Evolutionary conservation across 1,140 invertebrate genomes (phyloP), one percentile per base, ranked within the genome.

Genomic region (Anagrus nilaparvatae): DNA sequence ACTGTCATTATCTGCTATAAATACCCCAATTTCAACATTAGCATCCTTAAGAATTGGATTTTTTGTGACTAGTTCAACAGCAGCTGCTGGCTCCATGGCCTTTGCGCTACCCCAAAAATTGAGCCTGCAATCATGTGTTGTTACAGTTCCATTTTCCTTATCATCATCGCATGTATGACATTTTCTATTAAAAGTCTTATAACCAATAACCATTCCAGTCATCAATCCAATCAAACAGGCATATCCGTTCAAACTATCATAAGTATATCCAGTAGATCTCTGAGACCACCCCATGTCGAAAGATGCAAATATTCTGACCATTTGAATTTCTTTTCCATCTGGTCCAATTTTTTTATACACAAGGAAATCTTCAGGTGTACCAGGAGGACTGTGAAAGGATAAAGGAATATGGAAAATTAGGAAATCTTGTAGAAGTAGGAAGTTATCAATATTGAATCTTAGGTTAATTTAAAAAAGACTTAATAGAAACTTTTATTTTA

Each of bases 51-150:
- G 18, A 39, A 31, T 24, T 7, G 23, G 21, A 14, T 39, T 46
- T 12, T 34, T 24, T 18, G 17, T 47, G 1, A 42, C 34, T 17
- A 47, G 23, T 27, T 34, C 24, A n/a, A 27, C 21, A 23, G n/a
- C 40, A 17, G 18, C 45, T 6, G 32, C n/a, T 17, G 34, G 33
- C 21, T 47, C 40, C 34, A 47, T 38, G 3, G 40, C 30, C 17
- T 47, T 47, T 27, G 40, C 34, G 23, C 40, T 39, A 4, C 40
- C 45, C 17, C 39, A 5, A 31, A 38, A 38, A 38, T 38, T 38
- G 5, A 38, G 20, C 5, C 35, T 18, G 13, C 35, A 38, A 23
- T 38, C 35, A 13, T 38, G 23, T 14, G 9, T 14, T 14, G 5
- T 31, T 9, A 7, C 5, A 19, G n/a, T 33, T 8, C 19, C 19